Base-by-base conservation (phyloP, 2,113 vertebrate genomes). In the Porphyrio hochstetteri region DNA sequence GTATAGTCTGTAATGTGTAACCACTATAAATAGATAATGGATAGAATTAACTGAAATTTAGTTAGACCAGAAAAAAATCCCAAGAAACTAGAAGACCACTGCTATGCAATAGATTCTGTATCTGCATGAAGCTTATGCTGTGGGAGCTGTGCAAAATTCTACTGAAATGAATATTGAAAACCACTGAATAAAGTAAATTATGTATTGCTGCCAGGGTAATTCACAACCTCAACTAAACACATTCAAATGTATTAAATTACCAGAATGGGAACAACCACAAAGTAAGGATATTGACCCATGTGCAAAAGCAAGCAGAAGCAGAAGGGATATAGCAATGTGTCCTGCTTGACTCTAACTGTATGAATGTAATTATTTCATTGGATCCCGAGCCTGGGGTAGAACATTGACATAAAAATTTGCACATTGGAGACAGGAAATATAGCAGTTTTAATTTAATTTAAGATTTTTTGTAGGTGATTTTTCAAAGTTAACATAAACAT, bases 181-280 rank as follows among this genome's bases (percentile, higher is more conserved):
- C 93, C 92, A 71, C 86, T 1, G 68, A 80, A 68, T 79, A 95
- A 95, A 93, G 63, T 94, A 61, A 92, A 89, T 96, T 95, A 92
- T 55, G 48, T 82, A 80, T 88, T 78, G 48, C 89, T 96, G 92
- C 21, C 75, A 93, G 74, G 93, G 61, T 91, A 83, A 95, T 90
- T 85, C 28, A 18, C 70, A 89, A 56, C 72, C 69, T 94, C 91
- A 91, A 86, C 48, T 77, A 87, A 96, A 90, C 68, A 48, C 81
- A 74, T 67, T 70, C 83, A 96, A 97, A 95, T 86, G 7, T 92
- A 88, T 97, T 90, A 48, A 92, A 93, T 96, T 96, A 85, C 88
- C 38, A 88, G 48, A 86, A 95, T 3, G 91, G 78, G 71, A 95
- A 79, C 31, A 92, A 82, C 61, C 74, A 78, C 82, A 90, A 78